Conservation (phyloP, 2,888 invertebrate genomes). For the Acleris literana region DNA sequence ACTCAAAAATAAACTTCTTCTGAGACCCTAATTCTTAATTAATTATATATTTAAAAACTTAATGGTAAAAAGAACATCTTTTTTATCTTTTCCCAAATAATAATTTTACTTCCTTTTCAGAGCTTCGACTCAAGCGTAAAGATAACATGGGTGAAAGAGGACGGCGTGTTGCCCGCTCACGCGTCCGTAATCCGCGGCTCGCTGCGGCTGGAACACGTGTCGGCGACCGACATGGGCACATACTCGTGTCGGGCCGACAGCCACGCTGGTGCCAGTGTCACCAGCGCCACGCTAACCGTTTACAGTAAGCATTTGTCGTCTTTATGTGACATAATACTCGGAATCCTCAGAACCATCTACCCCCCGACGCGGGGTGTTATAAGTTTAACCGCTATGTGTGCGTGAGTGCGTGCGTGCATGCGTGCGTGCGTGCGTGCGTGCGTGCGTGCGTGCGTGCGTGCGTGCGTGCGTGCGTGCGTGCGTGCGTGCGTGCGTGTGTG, state of each 20-base stretch:
- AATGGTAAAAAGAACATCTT: too few relatives aligned
- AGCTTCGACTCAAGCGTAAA: constrained; percentile 75
- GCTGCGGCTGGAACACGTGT: constrained; percentile 91
- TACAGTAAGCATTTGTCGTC: constrained; percentile 88
- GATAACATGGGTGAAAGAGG: constrained; percentile 80
- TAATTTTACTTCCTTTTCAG: constrained; percentile 52
- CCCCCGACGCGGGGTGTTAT: too few relatives aligned
- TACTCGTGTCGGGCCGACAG: constrained; percentile 97
- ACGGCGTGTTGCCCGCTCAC: constrained; percentile 70
- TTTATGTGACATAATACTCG: background rate
- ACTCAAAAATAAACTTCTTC: too few relatives aligned
- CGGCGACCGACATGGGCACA: constrained; percentile 92
- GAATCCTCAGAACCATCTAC: background rate
- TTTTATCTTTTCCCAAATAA: background rate
- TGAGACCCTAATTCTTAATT: too few relatives aligned
- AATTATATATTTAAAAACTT: too few relatives aligned
- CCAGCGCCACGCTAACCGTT: constrained; percentile 94
- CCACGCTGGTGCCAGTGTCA: constrained; percentile 93
- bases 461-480: too few relatives aligned
- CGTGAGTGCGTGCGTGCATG: too few relatives aligned
- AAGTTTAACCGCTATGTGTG: too few relatives aligned
- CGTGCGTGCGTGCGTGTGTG: too few relatives aligned
- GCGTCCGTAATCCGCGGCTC: constrained; percentile 72
- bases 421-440: too few relatives aligned
- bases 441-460: too few relatives aligned